A percentile compares a stretch with the other conserved stretches of the same genome.
Conservation (phyloP, 2,888 invertebrate genomes). For the Omphaloscelis lunosa region DNA sequence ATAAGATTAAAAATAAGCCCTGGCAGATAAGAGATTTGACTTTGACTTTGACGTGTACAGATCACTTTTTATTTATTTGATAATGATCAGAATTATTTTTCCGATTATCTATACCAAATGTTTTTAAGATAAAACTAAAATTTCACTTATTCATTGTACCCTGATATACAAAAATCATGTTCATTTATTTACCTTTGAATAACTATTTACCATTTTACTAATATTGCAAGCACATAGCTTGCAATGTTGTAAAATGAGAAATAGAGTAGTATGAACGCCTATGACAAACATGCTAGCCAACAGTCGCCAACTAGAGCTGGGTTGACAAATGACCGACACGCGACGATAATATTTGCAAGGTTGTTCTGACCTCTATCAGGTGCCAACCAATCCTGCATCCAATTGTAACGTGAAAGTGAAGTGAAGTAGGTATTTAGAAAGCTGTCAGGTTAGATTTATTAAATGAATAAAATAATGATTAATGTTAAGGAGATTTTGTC, state of each 20-base stretch:
- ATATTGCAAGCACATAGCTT: not conserved
- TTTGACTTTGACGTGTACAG: no score
- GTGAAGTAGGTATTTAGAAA: no score
- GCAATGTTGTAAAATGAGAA: not conserved
- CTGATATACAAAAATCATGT: not conserved
- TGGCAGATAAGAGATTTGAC: no score
- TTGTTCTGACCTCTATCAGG: slow-evolving; percentile 15
- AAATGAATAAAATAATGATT: not conserved
- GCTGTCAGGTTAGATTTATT: not conserved
- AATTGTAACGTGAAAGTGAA: not conserved
- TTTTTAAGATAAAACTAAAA: not conserved
- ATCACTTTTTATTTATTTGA: not conserved
- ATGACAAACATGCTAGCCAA: not conserved
- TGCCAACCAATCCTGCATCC: no score
- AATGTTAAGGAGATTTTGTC: not conserved
- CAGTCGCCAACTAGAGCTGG: not conserved
- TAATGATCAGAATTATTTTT: not conserved
- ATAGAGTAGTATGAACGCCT: slow-evolving; percentile 22
- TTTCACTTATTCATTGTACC: not conserved
- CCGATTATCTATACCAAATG: not conserved
- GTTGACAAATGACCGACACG: slow-evolving; percentile 12
- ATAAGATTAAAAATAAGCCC: no score
- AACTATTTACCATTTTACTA: no score
- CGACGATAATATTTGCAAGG: not conserved
- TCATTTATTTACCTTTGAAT: not conserved